A percentile compares a stretch with the other conserved stretches of the same genome.
These are phyloP conservation scores for Amblyopsis hoosieri DNA, from an alignment of 2,797 vertebrate species.

Conservation along the genomic window DNA sequence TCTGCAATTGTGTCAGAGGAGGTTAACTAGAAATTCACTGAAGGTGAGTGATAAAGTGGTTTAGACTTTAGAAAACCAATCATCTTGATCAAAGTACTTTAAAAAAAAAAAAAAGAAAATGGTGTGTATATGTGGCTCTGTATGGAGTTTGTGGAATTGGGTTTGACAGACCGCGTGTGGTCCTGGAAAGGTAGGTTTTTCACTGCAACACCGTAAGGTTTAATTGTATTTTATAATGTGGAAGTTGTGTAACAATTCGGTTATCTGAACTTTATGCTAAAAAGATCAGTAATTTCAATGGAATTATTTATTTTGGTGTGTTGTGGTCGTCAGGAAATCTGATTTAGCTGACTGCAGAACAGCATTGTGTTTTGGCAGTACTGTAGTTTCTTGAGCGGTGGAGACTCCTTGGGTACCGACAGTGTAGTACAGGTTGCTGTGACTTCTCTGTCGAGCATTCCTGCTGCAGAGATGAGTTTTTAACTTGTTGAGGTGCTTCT, in stretches of 20 bases:
- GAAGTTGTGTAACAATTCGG: neutral
- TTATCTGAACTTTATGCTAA: neutral
- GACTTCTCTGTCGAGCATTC: neutral
- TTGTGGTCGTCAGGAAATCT: no score
- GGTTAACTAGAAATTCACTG: neutral
- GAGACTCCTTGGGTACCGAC: no score
- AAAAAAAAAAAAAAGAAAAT: conserved; percentile 10
- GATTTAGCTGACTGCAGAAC: no score
- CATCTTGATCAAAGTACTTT: neutral
- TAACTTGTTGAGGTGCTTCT: neutral
- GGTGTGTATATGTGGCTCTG: neutral
- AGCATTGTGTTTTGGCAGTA: no score
- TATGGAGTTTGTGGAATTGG: neutral
- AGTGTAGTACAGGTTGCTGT: no score
- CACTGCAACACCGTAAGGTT: conserved; percentile 18
- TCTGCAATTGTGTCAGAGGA: conserved; percentile 1
- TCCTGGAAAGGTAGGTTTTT: conserved; percentile 21
- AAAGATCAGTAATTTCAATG: no score
- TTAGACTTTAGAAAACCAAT: no score
- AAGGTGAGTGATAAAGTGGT: no score
- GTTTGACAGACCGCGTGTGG: neutral
- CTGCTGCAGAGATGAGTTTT: neutral
- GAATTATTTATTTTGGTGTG: no score
- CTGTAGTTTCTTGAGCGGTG: no score
- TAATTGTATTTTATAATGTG: neutral